Base-by-base conservation (phyloP, 1,140 invertebrate species). In the Musca vetustissima region DNA sequence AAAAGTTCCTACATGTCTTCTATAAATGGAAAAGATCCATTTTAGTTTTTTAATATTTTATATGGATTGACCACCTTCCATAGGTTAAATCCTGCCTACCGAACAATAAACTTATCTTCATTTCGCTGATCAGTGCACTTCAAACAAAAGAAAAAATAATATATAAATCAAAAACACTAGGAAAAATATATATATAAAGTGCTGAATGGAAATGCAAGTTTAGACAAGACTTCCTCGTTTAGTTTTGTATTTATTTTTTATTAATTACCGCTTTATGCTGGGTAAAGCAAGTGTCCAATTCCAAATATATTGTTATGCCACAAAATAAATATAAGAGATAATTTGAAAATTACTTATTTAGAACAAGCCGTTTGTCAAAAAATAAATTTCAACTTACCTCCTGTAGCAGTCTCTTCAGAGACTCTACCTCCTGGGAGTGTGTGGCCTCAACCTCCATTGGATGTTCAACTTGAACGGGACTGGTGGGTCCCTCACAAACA, bases 321-420 rank as follows among this genome's bases (percentile, higher is more conserved):
- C 36, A 43, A 43, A 43, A 43, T 43, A 11, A 11, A 43, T n/a
- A n/a, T 11, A 43, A 43, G 36, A 43, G 36, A 9, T 43, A 4
- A 43, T 73, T 75, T 79, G 22, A 49, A 75, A 77, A 71, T 28
- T 49, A 61, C 1, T 15, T 53, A 49, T 52, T 25, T 69, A 47
- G 83, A 83, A n/a, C 28, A 28, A 28, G 28, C 28, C n/a, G n/a
- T n/a, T n/a, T n/a, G n/a, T n/a, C n/a, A n/a, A 73, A 73, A 83
- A 77, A 83, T 84, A 85, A 78, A n/a, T 24, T n/a, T 57, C 15
- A 65, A 71, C 73, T 72, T 84, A 94, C 93, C 90, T 94, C 90
- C 83, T 90, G 91, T 72, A 92, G 84, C 71, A 89, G 88, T 75
- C 86, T 83, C 73, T 85, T 86, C 50, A 92, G 80, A 66, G 89